A percentile compares a stretch with the other conserved stretches of the same genome.
Conservation (phyloP, 2,888 invertebrate species). For the Chromoteleia sp. region DNA sequence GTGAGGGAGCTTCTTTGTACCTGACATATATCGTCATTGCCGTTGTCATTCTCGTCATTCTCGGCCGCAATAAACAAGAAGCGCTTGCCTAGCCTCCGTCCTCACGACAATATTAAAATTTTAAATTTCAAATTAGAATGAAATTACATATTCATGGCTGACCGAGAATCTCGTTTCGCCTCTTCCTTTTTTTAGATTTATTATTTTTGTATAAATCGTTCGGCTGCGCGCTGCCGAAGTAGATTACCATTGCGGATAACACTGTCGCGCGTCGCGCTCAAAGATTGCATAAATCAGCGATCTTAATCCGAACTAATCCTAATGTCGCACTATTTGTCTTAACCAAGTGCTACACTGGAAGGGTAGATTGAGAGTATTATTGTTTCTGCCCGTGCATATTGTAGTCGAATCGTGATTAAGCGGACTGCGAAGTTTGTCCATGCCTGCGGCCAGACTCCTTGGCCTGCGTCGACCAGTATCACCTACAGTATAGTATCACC, state of each 20-base stretch:
- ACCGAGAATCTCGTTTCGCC: constrained; percentile 45
- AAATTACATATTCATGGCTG: constrained; percentile 64
- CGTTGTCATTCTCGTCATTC: constrained; percentile 68
- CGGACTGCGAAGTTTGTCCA: constrained; percentile 79
- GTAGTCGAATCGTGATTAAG: constrained; percentile 82
- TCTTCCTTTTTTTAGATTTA: constrained; percentile 44
- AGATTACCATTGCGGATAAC: constrained; percentile 39
- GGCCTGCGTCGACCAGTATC: too few species aligned
- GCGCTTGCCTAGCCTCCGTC: constrained; percentile 27
- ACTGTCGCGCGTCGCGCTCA: constrained; percentile 9
- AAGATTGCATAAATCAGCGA: constrained; percentile 80
- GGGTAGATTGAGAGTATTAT: constrained; percentile 78
- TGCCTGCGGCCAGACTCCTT: constrained; percentile 77
- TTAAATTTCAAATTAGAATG: constrained; percentile 63
- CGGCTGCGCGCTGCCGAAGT: constrained; percentile 40
- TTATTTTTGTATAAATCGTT: constrained; percentile 52
- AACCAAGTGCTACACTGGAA: constrained; percentile 72
- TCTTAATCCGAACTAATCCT: constrained; percentile 82
- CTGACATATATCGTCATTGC: constrained; percentile 65
- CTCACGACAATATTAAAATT: constrained; percentile 60
- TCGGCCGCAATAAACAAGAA: constrained; percentile 63
- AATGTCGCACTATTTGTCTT: constrained; percentile 82
- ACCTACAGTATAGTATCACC: too few species aligned
- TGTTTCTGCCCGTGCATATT: constrained; percentile 83
- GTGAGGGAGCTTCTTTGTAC: constrained; percentile 69